Base-by-base conservation (phyloP, 1,140 invertebrate species). In the Aricia agestis region DNA sequence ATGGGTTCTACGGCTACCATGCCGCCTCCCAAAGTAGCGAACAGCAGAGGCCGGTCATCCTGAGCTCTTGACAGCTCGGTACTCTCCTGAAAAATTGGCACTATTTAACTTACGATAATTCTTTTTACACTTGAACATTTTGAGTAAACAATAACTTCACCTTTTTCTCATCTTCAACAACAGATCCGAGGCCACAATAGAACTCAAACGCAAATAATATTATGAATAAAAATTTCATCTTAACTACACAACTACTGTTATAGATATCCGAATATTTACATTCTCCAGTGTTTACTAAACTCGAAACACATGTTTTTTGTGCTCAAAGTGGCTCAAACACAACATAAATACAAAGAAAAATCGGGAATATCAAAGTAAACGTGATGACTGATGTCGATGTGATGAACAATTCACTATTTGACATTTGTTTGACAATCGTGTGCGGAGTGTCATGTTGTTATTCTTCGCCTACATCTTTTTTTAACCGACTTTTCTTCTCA, bases 1-100 rank as follows among this genome's bases (percentile, higher is more conserved):
- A 93, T 91, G 78, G 96, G 95, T 81, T 97, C 96, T 36, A 99
- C 93, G 36, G 97, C 98, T 77, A 96, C 95, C 77, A 99, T 94
- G 68, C 95, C 95, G 67, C 98, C 98, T 88, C 97, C 97, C 68
- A 99, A 92, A 6, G 98, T 99, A 15, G 97, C 97, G 82, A 99
- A 95, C 73, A 99, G 93, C 69, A 99, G 87, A 66, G 96, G 91
- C 73, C 94, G 91, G 82, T 95, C 94, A 82, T 96, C 95, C 61
- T 90, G 84, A 78, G 95, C 94, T 42, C 94, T 90, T 7, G 95
- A 93, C 75, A 96, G 83, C 77, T 95, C 95, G 25, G 95, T 96
- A 82, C 92, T 93, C 76, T 92, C 92, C 93, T 94, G 81, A 72
- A 85, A 90, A 79, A 75, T 76, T 73, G 70, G 75, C 59, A 41